Base-by-base conservation (phyloP, 2,888 invertebrate species). In the Cryptocephalus moraei region DNA sequence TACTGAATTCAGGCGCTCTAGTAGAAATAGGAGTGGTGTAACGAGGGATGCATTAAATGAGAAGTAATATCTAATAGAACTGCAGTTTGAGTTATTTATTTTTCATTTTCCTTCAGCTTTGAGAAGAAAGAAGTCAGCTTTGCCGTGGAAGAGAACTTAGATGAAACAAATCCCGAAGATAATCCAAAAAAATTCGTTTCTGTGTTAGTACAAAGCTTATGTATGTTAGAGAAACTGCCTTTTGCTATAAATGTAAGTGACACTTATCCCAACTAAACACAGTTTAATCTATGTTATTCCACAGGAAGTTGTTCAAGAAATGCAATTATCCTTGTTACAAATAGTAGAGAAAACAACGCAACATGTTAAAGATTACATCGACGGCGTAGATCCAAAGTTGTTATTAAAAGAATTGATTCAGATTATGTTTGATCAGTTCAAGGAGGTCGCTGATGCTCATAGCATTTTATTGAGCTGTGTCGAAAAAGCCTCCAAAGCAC, bases 161-260 rank as follows among this genome's bases (percentile, higher is more conserved):
- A 77, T 57, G 65, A 73, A n/a, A 59, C 71, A 13, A 78, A 80
- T 66, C 75, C 78, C 1, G 80, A 81, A 58, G 72, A 78, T 43
- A 78, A 80, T 66, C 75, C 81, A 42, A 78, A 78, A 53, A 79
- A 83, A 62, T 86, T 83, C 51, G 82, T 91, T 63, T 83, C 87
- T 60, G 80, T 87, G 59, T 77, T 92, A 39, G 80, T 92, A 0
- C 91, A 93, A 65, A 91, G 92, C 51, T 77, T 94, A 44, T 87
- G 85, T 10, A 79, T 88, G 49, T 71, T 94, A 51, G 84, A 86
- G 44, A 89, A 88, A 67, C 75, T 93, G 58, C 86, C 88, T 45
- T 91, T 89, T 60, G 87, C 91, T 14, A 79, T 92, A 34, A 90
- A 91, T 75, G 87, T 86, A 66, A 58, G 65, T 57, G 49, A 33